phyloP scores from a whole-genome alignment of 2,888 invertebrate genomes.

The Heliconius ethilla region DNA sequence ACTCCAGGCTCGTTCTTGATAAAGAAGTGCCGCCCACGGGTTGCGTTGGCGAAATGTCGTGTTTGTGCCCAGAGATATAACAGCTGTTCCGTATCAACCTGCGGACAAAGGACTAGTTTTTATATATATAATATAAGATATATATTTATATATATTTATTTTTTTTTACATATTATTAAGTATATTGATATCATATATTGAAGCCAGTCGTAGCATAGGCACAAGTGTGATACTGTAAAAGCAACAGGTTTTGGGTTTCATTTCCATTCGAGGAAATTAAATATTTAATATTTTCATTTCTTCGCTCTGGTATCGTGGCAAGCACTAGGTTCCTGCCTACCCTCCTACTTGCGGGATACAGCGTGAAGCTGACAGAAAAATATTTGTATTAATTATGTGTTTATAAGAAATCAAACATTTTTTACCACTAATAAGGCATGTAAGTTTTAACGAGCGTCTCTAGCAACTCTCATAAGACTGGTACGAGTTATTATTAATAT shows the following conservation, averaged over 20 bases:
- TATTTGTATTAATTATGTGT: not conserved
- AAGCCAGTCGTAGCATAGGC: no score
- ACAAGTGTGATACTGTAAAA: no score
- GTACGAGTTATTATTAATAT: conserved; percentile 42
- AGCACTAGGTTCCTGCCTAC: no score
- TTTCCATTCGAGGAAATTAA: no score
- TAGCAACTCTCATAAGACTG: conserved; percentile 23
- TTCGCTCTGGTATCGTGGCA: no score
- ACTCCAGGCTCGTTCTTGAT: conserved; percentile 52
- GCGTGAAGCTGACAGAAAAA: no score
- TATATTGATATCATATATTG: not conserved
- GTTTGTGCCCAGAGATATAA: conserved; percentile 58
- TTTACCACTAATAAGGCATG: conserved; percentile 19
- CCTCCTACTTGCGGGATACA: no score
- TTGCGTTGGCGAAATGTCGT: conserved; percentile 62
- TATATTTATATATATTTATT: not conserved
- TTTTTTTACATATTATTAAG: not conserved
- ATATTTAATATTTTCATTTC: no score
- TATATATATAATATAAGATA: not conserved
- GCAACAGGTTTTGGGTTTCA: no score
- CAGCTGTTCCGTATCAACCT: conserved; percentile 44
- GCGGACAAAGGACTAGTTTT: conserved; percentile 18
- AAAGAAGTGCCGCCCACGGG: conserved; percentile 75
- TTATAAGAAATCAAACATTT: not conserved
- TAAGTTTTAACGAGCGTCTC: not conserved